Base-by-base conservation (phyloP, 2,797 vertebrate species). In the Xiphophorus birchmanni region DNA sequence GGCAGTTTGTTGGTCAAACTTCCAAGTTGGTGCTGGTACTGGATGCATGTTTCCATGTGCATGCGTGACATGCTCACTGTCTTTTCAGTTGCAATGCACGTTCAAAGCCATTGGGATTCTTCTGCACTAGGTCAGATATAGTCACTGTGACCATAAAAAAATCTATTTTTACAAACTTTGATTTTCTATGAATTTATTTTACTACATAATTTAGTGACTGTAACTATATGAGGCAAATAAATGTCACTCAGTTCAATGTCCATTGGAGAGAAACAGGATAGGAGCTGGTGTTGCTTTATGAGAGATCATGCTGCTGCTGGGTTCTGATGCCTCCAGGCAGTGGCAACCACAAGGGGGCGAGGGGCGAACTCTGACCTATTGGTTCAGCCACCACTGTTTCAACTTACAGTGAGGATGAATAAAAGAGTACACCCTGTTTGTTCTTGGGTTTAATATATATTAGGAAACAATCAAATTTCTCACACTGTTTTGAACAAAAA, bases 161-260 rank as follows among this genome's bases (percentile, higher is more conserved):
- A 78, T 93, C 83, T 95, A 95, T 94, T 95, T 95, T 95, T 95
- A 86, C 93, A 93, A 94, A 89, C 81, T 90, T 91, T 95, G 84
- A 92, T 95, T 96, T 95, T 96, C 90, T 94, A 95, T 90, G 84
- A 93, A 94, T 94, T 72, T 93, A 94, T 95, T 93, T 95, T 95
- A 92, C 84, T 94, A 95, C 89, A 94, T 93, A 85, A 92, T 90
- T 84, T 84, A 91, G 92, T 87, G 91, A 94, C 92, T 94, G 90
- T 92, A 90, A 83, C 84, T 85, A 52, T 85, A 84, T 40, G 82
- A 91, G 90, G 90, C 90, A 91, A 95, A 93, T 88, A 89, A 91
- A 92, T 83, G 74, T 81, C 91, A 92, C 90, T 93, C 88, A 81
- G 94, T 91, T 88, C 77, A 91, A 86, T 58, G n/a, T 78, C 82